Conservation (phyloP, 2,888 invertebrate species). For the Fabriciana adippe region DNA sequence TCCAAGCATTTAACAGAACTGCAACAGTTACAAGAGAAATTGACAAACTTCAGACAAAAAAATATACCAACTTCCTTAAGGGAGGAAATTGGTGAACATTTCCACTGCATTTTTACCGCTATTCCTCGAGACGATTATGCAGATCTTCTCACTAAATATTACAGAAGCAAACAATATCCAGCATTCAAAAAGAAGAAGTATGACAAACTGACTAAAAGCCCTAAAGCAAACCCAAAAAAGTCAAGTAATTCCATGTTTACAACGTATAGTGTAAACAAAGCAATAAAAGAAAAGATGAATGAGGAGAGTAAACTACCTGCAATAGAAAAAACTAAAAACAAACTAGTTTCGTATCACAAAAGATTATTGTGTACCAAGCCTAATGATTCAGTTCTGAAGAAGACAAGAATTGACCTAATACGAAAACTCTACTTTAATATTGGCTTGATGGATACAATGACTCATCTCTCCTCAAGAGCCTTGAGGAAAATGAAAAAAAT, state of each 20-base stretch:
- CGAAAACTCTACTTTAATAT: conserved; percentile 55
- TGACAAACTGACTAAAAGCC: conserved; percentile 46
- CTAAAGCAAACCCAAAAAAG: conserved; percentile 45
- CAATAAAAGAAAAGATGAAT: conserved; percentile 25
- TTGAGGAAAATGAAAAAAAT: conserved; percentile 61
- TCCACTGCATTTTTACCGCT: conserved; percentile 77
- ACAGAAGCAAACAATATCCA: conserved; percentile 43
- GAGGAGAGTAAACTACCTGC: conserved; percentile 18
- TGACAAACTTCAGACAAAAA: conserved; percentile 57
- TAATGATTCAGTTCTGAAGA: conserved; percentile 49
- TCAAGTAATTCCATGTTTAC: conserved; percentile 48
- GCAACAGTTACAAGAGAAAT: conserved; percentile 56
- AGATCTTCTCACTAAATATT: conserved; percentile 61
- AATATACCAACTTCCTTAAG: conserved; percentile 65
- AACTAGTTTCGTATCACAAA: conserved; percentile 52
- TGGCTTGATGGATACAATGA: conserved; percentile 47
- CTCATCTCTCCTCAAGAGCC: conserved; percentile 51
- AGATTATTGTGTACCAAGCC: conserved; percentile 51
- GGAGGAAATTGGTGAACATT: conserved; percentile 76
- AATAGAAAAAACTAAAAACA: conserved; percentile 43
- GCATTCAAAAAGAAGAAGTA: conserved; percentile 47
- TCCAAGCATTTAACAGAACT: conserved; percentile 70
- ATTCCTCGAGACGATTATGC: conserved; percentile 65
- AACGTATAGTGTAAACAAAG: conserved; percentile 21
- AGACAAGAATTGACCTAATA: conserved; percentile 50